Conservation (phyloP, 2,888 invertebrate genomes). For the Drosophila atroscutellata region DNA sequence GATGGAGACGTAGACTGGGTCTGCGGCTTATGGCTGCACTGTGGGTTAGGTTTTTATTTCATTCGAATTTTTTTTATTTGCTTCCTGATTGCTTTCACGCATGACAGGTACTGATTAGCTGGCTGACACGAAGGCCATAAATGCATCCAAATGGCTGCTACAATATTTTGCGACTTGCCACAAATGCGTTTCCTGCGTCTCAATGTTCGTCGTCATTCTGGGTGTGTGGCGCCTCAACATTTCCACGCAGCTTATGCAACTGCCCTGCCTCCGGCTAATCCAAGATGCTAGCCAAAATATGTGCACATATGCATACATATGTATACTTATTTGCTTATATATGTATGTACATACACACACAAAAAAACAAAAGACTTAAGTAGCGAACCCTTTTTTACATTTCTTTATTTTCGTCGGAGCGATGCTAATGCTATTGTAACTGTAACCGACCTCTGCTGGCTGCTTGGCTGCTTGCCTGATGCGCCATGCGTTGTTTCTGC, state of each 20-base stretch:
- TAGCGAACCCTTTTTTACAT: slow-evolving; percentile 50
- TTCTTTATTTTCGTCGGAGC: slow-evolving; percentile 38
- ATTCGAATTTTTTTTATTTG: slow-evolving; percentile 22
- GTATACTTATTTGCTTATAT: not conserved
- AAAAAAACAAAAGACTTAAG: slow-evolving; percentile 68
- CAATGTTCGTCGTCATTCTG: slow-evolving; percentile 44
- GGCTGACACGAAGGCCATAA: slow-evolving; percentile 55
- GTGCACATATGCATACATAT: not conserved
- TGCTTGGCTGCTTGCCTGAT: slow-evolving; percentile 8
- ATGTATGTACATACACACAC: not conserved
- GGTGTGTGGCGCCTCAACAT: slow-evolving; percentile 43
- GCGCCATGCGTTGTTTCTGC: slow-evolving; percentile 56
- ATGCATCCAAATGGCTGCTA: slow-evolving; percentile 49
- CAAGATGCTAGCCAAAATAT: slow-evolving; percentile 9
- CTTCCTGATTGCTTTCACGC: slow-evolving; percentile 74
- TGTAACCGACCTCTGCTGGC: slow-evolving; percentile 44
- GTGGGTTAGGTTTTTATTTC: slow-evolving; percentile 48
- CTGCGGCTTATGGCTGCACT: slow-evolving; percentile 19
- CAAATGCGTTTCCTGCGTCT: slow-evolving; percentile 30
- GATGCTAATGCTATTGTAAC: slow-evolving; percentile 58
- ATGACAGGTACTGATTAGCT: slow-evolving; percentile 77
- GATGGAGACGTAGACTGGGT: slow-evolving; percentile 1
- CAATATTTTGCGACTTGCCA: slow-evolving; percentile 42
- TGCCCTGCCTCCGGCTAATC: slow-evolving; percentile 19
- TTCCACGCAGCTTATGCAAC: slow-evolving; percentile 41